phyloP scores from a whole-genome alignment of 2,888 invertebrate species.

The Rotaria macrura region DNA sequence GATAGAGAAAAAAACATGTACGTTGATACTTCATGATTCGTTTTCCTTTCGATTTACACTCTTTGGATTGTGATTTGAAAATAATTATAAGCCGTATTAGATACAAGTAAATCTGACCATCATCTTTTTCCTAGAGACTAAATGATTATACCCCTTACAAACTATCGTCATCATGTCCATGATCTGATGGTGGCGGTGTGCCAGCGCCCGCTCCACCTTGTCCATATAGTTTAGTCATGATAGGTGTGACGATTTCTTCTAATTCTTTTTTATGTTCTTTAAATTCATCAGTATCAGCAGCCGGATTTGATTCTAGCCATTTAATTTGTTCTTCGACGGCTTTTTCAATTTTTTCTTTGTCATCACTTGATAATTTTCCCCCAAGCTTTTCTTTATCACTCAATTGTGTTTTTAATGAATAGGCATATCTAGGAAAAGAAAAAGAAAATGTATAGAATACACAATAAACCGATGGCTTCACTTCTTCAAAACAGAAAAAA shows the following conservation, averaged over 20 bases:
- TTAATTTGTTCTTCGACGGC: constrained; percentile 90
- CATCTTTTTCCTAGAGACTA: too few relatives aligned
- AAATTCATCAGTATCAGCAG: constrained; percentile 79
- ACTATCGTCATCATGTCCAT: constrained; percentile 32
- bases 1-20: too few relatives aligned
- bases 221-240: constrained; percentile 76
- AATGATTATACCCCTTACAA: neutral
- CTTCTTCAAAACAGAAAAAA: too few relatives aligned
- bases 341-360: constrained; percentile 81
- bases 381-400: constrained; percentile 93
- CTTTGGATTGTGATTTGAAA: neutral
- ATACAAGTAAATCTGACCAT: neutral
- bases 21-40: too few relatives aligned
- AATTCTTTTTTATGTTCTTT: constrained; percentile 85
- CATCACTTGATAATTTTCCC: constrained; percentile 72
- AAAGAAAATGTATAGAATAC: constrained; percentile 53
- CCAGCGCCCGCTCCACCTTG: neutral
- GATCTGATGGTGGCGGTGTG: neutral
- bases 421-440: constrained; percentile 46
- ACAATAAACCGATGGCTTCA: too few relatives aligned
- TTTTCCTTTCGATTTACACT: too few relatives aligned
- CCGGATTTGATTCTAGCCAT: constrained; percentile 90
- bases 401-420: constrained; percentile 90
- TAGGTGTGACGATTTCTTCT: constrained; percentile 87
- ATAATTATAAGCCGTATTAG: neutral